Conservation (phyloP, 2,113 vertebrate species). For the Pseudorectes ferrugineus region DNA sequence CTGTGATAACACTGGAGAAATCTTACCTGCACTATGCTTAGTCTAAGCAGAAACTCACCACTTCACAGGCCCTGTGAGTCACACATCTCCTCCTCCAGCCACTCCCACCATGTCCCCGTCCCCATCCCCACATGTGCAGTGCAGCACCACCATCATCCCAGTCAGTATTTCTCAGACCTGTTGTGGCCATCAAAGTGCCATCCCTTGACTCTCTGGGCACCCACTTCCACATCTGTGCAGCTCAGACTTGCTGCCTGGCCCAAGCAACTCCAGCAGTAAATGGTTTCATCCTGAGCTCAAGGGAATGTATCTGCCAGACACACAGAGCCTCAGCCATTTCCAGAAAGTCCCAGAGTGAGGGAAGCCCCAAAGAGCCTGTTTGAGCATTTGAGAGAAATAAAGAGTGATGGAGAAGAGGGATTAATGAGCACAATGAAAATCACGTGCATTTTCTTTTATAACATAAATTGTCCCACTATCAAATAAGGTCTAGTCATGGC, state of each 20-base stretch:
- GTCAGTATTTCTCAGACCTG: not conserved
- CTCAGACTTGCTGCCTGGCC: not conserved
- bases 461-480: not conserved
- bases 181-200: not conserved
- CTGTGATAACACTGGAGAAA: not conserved
- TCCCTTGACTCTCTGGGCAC: not conserved
- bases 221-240: not conserved
- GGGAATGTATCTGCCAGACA: not conserved
- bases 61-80: not conserved
- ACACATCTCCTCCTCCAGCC: not conserved
- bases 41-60: not conserved
- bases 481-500: not conserved
- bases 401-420: not conserved
- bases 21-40: not conserved
- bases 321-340: not conserved
- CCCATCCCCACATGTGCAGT: accelerated
- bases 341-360: not conserved
- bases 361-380: not conserved
- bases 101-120: not conserved
- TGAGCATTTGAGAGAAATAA: not conserved
- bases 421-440: not conserved
- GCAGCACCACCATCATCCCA: not conserved
- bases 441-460: not conserved
- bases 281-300: not conserved
- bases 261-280: not conserved